Evolutionary conservation across 2,888 invertebrate genomes (phyloP).

Genomic region (Drosophila nigritarsus): DNA sequence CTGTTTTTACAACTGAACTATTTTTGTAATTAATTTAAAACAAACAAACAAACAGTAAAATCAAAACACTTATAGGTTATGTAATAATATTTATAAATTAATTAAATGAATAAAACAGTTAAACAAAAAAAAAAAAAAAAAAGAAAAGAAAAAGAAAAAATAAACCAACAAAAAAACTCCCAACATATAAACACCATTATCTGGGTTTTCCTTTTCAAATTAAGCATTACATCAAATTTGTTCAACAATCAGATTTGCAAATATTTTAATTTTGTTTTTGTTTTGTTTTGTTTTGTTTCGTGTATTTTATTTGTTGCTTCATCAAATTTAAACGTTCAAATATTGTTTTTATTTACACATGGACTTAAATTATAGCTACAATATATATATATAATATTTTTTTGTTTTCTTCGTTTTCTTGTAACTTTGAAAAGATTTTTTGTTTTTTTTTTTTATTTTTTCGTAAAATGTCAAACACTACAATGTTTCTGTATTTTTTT

Average conservation of each 20-base stretch:
- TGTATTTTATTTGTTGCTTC: constrained; percentile 54
- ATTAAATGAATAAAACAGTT: constrained; percentile 78
- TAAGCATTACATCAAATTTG: constrained; percentile 20
- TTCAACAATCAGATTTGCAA: constrained; percentile 47
- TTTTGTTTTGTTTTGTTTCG: constrained; percentile 26
- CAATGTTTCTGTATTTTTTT: constrained; percentile 26
- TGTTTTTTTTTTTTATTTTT: constrained; percentile 25
- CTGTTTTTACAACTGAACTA: constrained; percentile 63
- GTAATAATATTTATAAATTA: constrained; percentile 81
- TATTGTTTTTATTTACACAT: constrained; percentile 70
- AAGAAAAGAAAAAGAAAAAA: constrained; percentile 38
- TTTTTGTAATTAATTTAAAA: constrained; percentile 68
- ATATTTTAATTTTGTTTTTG: constrained; percentile 37
- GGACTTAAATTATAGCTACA: constrained; percentile 61
- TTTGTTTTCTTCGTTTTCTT: constrained; percentile 23
- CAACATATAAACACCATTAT: constrained; percentile 52
- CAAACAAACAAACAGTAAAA: constrained; percentile 33
- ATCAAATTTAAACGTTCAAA: constrained; percentile 77
- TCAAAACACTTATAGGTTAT: constrained; percentile 73
- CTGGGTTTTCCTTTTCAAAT: constrained; percentile 36
- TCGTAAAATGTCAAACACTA: constrained; percentile 64
- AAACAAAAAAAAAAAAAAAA: constrained; percentile 44
- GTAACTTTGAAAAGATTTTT: constrained; percentile 42
- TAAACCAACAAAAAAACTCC: constrained; percentile 42
- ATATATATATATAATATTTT: constrained; percentile 27